Base-by-base conservation (phyloP, 2,113 vertebrate genomes). In the Onychorhynchus coronatus region DNA sequence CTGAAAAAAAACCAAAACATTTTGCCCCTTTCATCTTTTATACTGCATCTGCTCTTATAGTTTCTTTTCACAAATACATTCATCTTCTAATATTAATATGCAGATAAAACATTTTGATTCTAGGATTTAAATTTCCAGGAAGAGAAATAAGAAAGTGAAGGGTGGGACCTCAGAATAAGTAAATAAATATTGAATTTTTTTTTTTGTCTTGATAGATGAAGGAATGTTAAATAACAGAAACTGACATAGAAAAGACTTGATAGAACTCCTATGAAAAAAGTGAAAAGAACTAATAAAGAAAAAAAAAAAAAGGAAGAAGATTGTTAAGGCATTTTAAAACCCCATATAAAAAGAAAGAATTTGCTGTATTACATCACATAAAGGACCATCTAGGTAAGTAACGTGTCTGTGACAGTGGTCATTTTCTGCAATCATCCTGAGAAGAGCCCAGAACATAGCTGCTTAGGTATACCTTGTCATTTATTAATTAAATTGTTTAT, bases 391-490 rank as follows among this genome's bases (percentile, higher is more conserved):
- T 63, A 28, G 23, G 9, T 15, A 59, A 8, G 8, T 31, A 67
- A 87, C 2, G 1, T 50, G 3, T n/a, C 50, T 76, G 53, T 39
- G 28, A 18, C 35, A 70, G 58, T 8, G 9, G 31, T 28, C 5
- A 4, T 20, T 67, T 76, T 66, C 50, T 61, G 63, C 22, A 41
- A 39, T 56, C 12, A 59, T 25, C 31, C 22, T 58, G 31, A 39
- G 3, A 71, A 55, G 12, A 71, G 9, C 14, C 24, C 28, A 44
- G 20, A 68, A 53, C 14, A 35, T 24, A 41, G 14, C 9, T 82
- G 2, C n/a, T 85, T 41, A 53, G 5, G 14, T 0, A 1, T 67
- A 39, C 2, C 6, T 49, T 78, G 19, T 30, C 0, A 27, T 16
- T 85, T 58, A 49, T 67, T 78, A 58, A 22, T 78, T 66, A 53